Conservation (phyloP, 2,113 vertebrate species). For the Sarotherodon lohbergeri region DNA sequence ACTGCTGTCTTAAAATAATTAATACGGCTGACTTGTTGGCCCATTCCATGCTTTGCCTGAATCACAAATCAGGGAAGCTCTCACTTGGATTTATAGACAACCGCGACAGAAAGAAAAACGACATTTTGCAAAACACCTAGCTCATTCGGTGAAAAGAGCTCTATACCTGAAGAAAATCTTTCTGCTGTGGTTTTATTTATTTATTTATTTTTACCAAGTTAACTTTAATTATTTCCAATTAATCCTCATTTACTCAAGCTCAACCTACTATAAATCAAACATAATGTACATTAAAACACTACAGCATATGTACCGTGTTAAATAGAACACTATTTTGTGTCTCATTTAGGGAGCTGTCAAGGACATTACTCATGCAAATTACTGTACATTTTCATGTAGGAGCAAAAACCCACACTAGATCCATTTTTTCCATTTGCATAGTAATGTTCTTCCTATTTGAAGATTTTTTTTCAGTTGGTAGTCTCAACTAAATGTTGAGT, state of each 20-base stretch:
- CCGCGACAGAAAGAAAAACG: not conserved
- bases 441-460: not conserved
- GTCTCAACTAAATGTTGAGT: not conserved
- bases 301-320: not conserved
- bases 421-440: not conserved
- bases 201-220: not conserved
- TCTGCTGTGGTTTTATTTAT: not conserved
- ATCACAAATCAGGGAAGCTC: not conserved
- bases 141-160: not conserved
- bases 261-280: not conserved
- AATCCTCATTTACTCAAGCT: not conserved
- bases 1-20: constrained; percentile 34
- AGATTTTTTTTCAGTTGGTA: not conserved
- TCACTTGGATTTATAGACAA: not conserved
- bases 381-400: not conserved
- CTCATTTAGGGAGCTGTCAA: not conserved
- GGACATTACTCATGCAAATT: not conserved
- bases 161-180: not conserved
- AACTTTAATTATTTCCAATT: not conserved
- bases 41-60: not conserved
- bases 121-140: not conserved
- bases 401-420: not conserved
- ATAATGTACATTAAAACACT: not conserved
- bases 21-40: not conserved
- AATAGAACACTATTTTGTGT: not conserved